These are phyloP conservation scores for Drosophila hydei DNA, from an alignment of 1,140 invertebrate species.

Conservation along the genomic window DNA sequence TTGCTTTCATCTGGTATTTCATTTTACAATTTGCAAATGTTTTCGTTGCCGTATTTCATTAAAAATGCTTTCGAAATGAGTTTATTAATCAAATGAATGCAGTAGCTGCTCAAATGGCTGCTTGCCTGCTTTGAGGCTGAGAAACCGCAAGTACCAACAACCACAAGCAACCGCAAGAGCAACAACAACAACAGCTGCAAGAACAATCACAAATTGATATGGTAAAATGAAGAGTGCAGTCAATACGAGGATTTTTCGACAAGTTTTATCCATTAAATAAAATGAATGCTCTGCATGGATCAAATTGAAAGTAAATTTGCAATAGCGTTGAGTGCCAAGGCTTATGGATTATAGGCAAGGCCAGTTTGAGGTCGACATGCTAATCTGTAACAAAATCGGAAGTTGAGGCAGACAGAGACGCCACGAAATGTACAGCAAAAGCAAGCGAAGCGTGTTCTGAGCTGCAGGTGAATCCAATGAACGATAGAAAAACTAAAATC, in stretches of 20 bases:
- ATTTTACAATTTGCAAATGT: too few species aligned
- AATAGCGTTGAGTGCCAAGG: conserved; percentile 9
- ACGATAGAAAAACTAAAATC: conserved; percentile 36
- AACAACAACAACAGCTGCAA: conserved; percentile 12
- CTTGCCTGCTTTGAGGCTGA: conserved; percentile 25
- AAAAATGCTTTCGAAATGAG: conserved; percentile 2
- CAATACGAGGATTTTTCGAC: conserved; percentile 56
- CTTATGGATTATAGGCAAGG: conserved; percentile 37
- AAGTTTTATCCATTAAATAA: conserved; percentile 69
- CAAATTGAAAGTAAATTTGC: conserved; percentile 53
- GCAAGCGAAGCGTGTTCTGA: conserved; percentile 3
- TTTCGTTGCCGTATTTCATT: background rate
- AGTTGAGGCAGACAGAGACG: background rate
- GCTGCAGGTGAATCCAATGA: conserved; percentile 56
- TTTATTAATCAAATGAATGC: conserved; percentile 36
- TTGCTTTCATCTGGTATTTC: too few species aligned
- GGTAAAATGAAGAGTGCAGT: conserved; percentile 66
- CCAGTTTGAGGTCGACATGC: conserved; percentile 45
- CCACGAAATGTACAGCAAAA: background rate
- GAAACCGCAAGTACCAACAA: conserved; percentile 10
- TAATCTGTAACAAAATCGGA: conserved; percentile 45
- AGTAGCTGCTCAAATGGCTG: conserved; percentile 15
- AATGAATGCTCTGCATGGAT: conserved; percentile 45
- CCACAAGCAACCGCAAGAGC: conserved; percentile 16
- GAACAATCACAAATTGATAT: conserved; percentile 52